A percentile compares a stretch with the other conserved stretches of the same genome.
phyloP scores from a whole-genome alignment of 1,140 invertebrate genomes.

The Musca vetustissima region DNA sequence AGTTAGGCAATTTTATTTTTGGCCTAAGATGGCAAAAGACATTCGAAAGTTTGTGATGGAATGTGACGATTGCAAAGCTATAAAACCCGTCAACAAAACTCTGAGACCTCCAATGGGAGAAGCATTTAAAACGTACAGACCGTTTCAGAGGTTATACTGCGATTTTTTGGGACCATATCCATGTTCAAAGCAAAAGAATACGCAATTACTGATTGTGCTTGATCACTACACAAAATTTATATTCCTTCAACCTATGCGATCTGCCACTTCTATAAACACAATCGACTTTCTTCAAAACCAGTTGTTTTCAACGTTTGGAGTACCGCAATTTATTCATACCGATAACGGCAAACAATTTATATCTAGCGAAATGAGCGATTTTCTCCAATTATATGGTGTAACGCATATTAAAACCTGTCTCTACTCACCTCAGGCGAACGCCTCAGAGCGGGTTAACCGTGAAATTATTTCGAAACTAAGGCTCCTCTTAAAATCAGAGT shows the following conservation, averaged over 20 bases:
- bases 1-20: neutral
- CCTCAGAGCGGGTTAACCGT: neutral
- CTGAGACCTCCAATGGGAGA: conserved; percentile 1
- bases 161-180: conserved; percentile 7
- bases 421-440: neutral
- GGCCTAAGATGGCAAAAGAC: neutral
- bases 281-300: conserved; percentile 2
- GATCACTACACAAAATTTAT: neutral
- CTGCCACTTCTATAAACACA: neutral
- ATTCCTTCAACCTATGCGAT: neutral
- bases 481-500: neutral
- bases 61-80: neutral
- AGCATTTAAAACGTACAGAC: neutral
- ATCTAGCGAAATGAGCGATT: conserved; percentile 3
- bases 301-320: conserved; percentile 1
- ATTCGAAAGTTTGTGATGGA: neutral
- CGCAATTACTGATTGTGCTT: neutral
- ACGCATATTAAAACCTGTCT: neutral
- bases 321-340: conserved; percentile 5
- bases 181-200: neutral
- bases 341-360: conserved; percentile 17
- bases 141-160: neutral
- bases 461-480: conserved; percentile 5
- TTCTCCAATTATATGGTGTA: neutral
- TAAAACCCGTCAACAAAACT: neutral